Evolutionary conservation across 2,888 invertebrate species (phyloP).

Genomic region (Calameuta idolon): DNA sequence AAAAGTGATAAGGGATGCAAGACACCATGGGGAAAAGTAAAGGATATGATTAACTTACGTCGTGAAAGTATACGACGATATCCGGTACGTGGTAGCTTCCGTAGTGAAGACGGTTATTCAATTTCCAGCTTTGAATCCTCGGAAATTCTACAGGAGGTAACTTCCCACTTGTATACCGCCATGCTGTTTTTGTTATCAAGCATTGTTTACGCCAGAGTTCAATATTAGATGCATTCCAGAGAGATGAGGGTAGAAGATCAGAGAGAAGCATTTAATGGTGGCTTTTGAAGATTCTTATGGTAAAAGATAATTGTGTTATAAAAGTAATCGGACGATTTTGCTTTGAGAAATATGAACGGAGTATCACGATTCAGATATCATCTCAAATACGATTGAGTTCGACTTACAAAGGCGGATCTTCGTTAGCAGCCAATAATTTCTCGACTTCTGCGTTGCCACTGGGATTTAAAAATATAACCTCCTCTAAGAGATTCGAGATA

Average conservation of each 20-base stretch:
- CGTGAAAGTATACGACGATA: conserved; percentile 76
- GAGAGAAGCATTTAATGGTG: background rate
- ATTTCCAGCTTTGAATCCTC: conserved; percentile 51
- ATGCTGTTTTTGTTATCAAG: background rate
- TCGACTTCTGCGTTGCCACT: background rate
- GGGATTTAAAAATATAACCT: background rate
- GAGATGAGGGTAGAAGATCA: background rate
- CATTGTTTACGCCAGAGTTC: background rate
- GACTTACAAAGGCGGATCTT: background rate
- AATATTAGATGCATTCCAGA: background rate
- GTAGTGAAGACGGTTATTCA: conserved; percentile 45
- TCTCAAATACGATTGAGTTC: background rate
- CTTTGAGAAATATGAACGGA: background rate
- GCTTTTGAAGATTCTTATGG: background rate
- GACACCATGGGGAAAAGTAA: conserved; percentile 84
- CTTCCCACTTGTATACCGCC: background rate
- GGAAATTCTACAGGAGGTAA: conserved; percentile 37
- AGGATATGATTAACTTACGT: conserved; percentile 80
- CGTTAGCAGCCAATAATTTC: background rate
- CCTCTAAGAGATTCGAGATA: background rate
- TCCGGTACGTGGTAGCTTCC: conserved; percentile 66
- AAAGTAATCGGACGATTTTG: background rate
- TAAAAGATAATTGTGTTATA: background rate
- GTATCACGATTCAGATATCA: background rate
- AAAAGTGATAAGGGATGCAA: conserved; percentile 71